These are phyloP conservation scores for Leptura quadrifasciata DNA, from an alignment of 2,888 invertebrate species.

Conservation along the genomic window DNA sequence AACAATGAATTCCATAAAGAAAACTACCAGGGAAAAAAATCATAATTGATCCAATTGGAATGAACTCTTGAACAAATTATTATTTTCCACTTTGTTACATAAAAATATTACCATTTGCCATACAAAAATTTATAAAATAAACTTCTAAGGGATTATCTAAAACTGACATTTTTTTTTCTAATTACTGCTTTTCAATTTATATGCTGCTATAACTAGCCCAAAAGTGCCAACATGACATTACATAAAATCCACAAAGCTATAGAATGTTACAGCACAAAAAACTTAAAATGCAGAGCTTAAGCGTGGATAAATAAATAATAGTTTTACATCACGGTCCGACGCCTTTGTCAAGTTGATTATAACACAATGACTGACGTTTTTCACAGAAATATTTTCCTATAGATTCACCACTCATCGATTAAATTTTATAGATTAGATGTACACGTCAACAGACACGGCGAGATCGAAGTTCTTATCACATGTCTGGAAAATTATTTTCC, in stretches of 20 bases:
- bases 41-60: no score
- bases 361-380: slow-evolving; percentile 19
- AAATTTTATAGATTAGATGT: not conserved
- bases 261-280: not conserved
- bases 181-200: no score
- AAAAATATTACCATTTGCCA: no score
- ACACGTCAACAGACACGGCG: not conserved
- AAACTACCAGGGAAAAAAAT: no score
- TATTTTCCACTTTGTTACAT: no score
- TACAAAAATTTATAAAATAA: no score
- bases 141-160: no score
- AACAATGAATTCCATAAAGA: no score
- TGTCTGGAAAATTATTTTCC: slow-evolving; percentile 17
- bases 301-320: slow-evolving; percentile 13
- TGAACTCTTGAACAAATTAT: no score
- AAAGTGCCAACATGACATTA: not conserved
- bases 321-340: slow-evolving; percentile 17
- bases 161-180: no score
- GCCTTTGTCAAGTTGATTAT: slow-evolving; percentile 23
- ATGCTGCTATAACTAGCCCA: no score
- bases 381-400: slow-evolving; percentile 5
- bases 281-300: not conserved
- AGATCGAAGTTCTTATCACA: not conserved
- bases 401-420: slow-evolving; percentile 21
- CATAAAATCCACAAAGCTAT: not conserved